Conservation (phyloP, 2,888 invertebrate species). For the Sycophila texana region DNA sequence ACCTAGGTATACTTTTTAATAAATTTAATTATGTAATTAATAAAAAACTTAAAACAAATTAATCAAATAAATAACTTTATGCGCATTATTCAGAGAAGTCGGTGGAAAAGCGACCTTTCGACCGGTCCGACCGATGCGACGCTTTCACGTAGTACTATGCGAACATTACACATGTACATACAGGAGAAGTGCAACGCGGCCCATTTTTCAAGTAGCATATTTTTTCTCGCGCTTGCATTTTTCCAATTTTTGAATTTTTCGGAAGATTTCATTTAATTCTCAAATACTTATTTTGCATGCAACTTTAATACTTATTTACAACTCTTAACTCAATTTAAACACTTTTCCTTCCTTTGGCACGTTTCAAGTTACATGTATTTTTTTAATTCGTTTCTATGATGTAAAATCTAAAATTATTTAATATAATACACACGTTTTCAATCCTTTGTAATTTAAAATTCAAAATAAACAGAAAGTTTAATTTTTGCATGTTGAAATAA, state of each 20-base stretch:
- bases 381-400: neutral
- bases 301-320: no score
- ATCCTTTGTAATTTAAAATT: no score
- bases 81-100: neutral
- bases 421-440: neutral
- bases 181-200: constrained; percentile 8
- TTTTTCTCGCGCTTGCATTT: neutral
- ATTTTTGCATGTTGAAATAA: no score
- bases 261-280: neutral
- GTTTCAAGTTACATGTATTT: neutral
- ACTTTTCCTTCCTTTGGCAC: neutral
- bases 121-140: constrained; percentile 16
- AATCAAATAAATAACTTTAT: neutral
- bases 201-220: neutral
- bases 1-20: neutral
- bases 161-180: neutral
- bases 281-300: no score
- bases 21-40: neutral
- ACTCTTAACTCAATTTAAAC: no score
- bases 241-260: neutral
- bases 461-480: no score
- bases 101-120: constrained; percentile 34
- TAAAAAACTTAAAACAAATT: neutral
- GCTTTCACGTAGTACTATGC: constrained; percentile 25
- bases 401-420: neutral